Percentiles rank a stretch among this genome's conserved stretches.
Conservation (phyloP, 1,140 invertebrate species). For the Atta colombica region DNA sequence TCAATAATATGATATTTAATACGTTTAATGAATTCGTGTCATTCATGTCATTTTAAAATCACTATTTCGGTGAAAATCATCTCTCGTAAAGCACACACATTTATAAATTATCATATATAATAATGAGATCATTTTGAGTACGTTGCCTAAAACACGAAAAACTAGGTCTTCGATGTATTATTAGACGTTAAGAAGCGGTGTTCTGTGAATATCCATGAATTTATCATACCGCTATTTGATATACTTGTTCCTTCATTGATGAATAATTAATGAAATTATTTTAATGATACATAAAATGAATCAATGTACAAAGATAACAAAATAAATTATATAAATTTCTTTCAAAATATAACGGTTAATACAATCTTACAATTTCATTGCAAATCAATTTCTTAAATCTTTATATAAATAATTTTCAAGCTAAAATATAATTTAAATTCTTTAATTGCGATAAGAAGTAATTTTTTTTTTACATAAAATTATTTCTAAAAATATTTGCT, state of each 20-base stretch:
- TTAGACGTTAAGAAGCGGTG: constrained; percentile 45
- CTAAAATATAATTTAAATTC: constrained; percentile 1
- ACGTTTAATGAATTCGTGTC: not conserved
- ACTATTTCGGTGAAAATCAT: constrained; percentile 1
- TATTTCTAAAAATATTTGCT: not conserved
- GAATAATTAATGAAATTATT: constrained; percentile 60
- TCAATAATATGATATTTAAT: constrained; percentile 1
- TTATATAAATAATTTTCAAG: not conserved
- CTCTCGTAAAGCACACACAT: not conserved
- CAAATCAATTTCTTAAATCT: constrained; percentile 22
- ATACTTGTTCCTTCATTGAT: not conserved
- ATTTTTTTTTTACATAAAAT: not conserved
- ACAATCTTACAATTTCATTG: constrained; percentile 27
- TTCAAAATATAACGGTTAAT: not conserved
- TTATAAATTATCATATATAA: constrained; percentile 37
- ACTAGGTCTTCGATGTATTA: constrained; percentile 55
- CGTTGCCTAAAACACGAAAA: constrained; percentile 32
- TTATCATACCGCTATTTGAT: constrained; percentile 13
- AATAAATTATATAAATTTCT: constrained; percentile 61
- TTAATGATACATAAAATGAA: constrained; percentile 37
- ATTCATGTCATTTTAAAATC: not conserved
- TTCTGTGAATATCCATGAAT: constrained; percentile 32
- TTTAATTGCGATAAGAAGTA: not conserved
- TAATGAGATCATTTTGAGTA: constrained; percentile 26
- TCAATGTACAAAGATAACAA: constrained; percentile 46